Conservation (phyloP, 1,140 invertebrate species). For the Lysiphlebus fabarum region DNA sequence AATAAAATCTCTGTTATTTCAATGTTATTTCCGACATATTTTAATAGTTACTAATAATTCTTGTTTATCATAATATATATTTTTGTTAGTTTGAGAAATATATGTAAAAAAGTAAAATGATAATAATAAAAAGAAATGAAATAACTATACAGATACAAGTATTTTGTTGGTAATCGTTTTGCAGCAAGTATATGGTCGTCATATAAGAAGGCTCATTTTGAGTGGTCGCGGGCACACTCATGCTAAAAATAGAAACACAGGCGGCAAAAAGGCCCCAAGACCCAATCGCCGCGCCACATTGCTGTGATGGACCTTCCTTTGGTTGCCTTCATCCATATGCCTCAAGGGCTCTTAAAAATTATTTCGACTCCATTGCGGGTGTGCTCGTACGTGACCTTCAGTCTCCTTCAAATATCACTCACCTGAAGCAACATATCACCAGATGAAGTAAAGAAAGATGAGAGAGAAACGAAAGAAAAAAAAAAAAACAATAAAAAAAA, state of each 20-base stretch:
- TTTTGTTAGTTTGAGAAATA: no score
- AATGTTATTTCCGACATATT: no score
- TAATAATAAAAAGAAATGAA: no score
- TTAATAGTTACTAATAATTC: neutral
- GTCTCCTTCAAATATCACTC: no score
- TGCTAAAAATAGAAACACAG: slow-evolving; percentile 23
- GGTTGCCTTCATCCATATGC: no score
- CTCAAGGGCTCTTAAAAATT: no score
- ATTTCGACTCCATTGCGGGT: neutral
- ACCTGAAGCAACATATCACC: slow-evolving; percentile 4
- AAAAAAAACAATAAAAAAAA: no score
- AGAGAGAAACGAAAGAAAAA: no score
- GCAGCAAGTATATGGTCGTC: slow-evolving; percentile 2
- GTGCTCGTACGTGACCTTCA: neutral
- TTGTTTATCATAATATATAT: neutral
- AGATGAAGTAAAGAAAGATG: neutral
- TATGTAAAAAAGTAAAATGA: no score
- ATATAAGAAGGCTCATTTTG: slow-evolving; percentile 32
- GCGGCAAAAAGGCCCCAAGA: neutral
- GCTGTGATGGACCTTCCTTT: slow-evolving; percentile 15
- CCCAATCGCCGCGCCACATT: neutral
- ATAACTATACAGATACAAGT: no score
- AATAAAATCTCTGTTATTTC: no score
- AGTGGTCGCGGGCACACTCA: slow-evolving; percentile 12
- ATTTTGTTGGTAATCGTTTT: no score